Evolutionary conservation across 2,113 vertebrate species (phyloP).

Genomic region (Gavia stellata): DNA sequence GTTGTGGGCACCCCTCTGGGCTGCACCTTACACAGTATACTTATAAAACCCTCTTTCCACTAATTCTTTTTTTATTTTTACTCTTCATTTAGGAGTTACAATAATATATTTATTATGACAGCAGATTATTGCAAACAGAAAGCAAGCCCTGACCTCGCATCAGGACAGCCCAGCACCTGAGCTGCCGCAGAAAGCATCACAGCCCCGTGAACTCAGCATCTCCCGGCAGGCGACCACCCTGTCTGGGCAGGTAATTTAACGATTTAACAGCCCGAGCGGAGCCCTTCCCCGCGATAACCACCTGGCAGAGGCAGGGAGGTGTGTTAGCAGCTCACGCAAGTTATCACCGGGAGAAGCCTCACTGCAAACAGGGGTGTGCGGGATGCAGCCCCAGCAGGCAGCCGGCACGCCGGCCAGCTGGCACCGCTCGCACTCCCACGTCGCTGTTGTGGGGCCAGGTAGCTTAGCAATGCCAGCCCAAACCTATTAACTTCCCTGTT

Average conservation of each 20-base stretch:
- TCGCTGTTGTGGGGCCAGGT: neutral
- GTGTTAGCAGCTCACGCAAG: neutral
- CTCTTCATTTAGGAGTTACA: neutral
- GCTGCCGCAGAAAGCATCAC: neutral
- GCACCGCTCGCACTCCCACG: rapidly evolving
- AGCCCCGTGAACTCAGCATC: neutral
- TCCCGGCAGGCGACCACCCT: rapidly evolving
- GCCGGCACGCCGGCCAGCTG: neutral
- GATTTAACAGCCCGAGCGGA: neutral
- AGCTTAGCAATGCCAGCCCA: neutral
- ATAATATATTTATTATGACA: neutral
- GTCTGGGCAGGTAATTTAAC: neutral
- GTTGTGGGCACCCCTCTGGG: neutral
- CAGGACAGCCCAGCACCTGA: neutral
- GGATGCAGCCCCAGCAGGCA: neutral
- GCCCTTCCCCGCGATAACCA: rapidly evolving
- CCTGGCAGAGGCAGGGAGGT: neutral
- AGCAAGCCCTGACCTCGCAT: neutral
- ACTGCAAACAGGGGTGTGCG: neutral
- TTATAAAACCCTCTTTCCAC: neutral
- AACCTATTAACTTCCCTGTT: neutral
- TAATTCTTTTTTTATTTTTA: neutral
- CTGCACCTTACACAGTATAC: rapidly evolving
- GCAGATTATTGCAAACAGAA: neutral
- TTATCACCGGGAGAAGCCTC: neutral